Conservation (phyloP, 2,797 vertebrate genomes). For the Girardinus metallicus region DNA sequence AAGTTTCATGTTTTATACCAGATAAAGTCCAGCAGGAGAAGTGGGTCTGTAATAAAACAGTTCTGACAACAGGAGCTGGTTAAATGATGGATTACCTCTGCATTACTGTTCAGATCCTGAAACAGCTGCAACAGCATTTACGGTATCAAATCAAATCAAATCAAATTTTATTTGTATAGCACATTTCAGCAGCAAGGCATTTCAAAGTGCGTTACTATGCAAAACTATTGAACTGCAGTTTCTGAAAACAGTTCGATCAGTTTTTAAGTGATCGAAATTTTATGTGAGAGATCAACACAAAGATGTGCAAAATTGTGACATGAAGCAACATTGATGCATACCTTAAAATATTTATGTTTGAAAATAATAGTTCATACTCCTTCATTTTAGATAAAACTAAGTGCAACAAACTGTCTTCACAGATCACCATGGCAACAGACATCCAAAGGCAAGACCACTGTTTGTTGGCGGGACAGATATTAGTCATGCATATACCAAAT, state of each 20-base stretch:
- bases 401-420: not conserved
- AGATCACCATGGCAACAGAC: not conserved
- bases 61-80: not conserved
- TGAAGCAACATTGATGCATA: too few relatives aligned
- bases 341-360: not conserved
- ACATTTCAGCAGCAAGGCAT: too few relatives aligned
- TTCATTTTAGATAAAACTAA: not conserved
- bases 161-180: too few relatives aligned
- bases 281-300: too few relatives aligned
- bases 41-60: not conserved
- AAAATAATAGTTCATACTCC: not conserved
- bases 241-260: too few relatives aligned
- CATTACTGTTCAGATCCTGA: not conserved
- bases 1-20: not conserved
- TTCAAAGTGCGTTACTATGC: too few relatives aligned
- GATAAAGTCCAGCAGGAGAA: not conserved
- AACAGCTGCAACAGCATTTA: not conserved
- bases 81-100: not conserved
- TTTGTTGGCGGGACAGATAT: not conserved
- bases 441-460: not conserved
- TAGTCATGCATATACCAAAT: not conserved
- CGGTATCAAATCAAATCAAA: too few relatives aligned
- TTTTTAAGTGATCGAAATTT: too few relatives aligned
- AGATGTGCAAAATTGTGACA: too few relatives aligned
- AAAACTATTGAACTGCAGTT: not conserved